Evolutionary conservation across 2,113 vertebrate species (phyloP).

Genomic region (Corydoras sp.): DNA sequence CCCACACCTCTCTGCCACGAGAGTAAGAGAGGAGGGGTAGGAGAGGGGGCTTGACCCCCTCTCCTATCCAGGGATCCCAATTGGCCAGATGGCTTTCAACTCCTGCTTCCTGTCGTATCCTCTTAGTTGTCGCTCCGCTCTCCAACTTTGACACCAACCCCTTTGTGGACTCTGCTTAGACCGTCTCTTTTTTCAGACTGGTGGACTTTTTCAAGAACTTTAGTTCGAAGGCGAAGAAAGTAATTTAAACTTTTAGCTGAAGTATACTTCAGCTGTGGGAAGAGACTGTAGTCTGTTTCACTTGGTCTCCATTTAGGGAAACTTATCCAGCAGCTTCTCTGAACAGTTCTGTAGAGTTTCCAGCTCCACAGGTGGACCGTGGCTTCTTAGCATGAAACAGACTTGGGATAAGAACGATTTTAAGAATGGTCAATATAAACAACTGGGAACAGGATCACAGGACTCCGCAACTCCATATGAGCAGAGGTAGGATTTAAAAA

Average conservation of each 20-base stretch:
- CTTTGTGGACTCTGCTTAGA: conserved; percentile 43
- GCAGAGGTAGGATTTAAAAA: background rate
- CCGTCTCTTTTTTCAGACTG: background rate
- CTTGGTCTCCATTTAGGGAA: conserved; percentile 8
- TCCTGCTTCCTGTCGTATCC: background rate
- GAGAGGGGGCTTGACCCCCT: background rate
- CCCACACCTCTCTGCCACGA: background rate
- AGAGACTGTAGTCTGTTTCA: conserved; percentile 44
- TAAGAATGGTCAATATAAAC: background rate
- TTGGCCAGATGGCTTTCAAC: background rate
- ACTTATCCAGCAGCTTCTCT: conserved; percentile 31
- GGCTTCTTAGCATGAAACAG: background rate
- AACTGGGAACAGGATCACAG: background rate
- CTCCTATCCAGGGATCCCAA: background rate
- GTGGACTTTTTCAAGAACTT: background rate
- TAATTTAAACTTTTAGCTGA: conserved; percentile 4
- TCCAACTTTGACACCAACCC: conserved; percentile 44
- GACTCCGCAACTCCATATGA: background rate
- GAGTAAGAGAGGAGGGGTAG: conserved; percentile 3
- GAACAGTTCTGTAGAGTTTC: conserved; percentile 4
- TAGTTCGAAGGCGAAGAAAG: background rate
- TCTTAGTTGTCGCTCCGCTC: conserved; percentile 21
- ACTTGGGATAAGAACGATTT: background rate
- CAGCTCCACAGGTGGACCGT: background rate
- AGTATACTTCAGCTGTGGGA: conserved; percentile 20